Evolutionary conservation across 2,113 vertebrate species (phyloP).

Genomic region (Nyctibius bracteatus): DNA sequence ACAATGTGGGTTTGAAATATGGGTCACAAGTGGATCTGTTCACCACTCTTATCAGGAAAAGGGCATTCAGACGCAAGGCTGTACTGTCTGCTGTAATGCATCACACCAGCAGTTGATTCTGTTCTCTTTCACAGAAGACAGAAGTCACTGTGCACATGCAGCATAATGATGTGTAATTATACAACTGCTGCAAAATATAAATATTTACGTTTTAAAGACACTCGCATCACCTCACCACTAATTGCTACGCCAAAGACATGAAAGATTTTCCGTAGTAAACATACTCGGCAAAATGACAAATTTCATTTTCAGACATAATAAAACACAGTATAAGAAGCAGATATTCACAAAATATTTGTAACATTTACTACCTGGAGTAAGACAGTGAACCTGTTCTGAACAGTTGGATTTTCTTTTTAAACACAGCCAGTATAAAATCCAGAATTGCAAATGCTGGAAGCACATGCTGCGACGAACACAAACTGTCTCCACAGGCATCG

Average conservation of each 20-base stretch:
- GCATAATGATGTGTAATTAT: background rate
- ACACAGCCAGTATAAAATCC: background rate
- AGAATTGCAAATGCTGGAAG: background rate
- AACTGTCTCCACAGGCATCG: background rate
- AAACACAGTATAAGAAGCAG: background rate
- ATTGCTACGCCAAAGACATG: background rate
- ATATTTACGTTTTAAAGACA: background rate
- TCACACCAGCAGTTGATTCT: background rate
- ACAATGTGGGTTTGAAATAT: constrained; percentile 46
- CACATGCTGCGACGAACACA: background rate
- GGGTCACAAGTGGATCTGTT: constrained; percentile 40
- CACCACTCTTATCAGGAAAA: background rate
- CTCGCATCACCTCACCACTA: background rate
- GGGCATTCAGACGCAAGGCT: background rate
- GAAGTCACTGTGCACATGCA: background rate
- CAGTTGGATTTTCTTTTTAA: background rate
- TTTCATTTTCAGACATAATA: background rate
- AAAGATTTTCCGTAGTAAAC: background rate
- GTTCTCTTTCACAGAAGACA: background rate
- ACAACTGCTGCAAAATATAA: background rate
- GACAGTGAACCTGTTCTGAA: background rate
- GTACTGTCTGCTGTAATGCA: background rate
- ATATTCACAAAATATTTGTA: background rate
- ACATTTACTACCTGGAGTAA: background rate
- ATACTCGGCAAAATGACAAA: background rate